Evolutionary conservation across 2,888 invertebrate genomes (phyloP).

Genomic region (Papilio elwesi): DNA sequence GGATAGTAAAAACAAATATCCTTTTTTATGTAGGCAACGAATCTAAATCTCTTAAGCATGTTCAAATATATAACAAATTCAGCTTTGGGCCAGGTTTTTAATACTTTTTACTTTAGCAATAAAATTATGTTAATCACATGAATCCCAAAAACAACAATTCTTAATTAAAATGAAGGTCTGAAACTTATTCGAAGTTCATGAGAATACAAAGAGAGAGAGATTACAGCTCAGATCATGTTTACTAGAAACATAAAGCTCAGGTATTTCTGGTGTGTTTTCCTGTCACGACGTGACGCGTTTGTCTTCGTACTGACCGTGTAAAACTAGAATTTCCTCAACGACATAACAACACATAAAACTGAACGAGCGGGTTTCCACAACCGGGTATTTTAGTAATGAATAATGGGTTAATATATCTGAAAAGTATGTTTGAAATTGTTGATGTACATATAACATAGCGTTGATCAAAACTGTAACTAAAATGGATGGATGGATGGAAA

Average conservation of each 20-base stretch:
- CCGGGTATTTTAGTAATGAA: neutral
- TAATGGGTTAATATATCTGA: neutral
- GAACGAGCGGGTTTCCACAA: neutral
- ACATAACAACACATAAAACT: neutral
- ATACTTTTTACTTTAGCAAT: neutral
- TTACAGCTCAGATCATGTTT: neutral
- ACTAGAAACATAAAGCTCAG: neutral
- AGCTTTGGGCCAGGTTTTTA: too few relatives aligned
- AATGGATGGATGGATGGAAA: too few relatives aligned
- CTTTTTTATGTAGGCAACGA: too few relatives aligned
- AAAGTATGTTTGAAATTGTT: neutral
- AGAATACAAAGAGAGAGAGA: conserved; percentile 12
- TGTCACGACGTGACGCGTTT: neutral
- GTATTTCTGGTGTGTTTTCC: too few relatives aligned
- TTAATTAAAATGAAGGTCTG: neutral
- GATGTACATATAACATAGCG: neutral
- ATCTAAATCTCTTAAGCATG: too few relatives aligned
- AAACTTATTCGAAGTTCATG: neutral
- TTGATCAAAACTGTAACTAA: neutral
- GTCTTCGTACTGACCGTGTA: conserved; percentile 9
- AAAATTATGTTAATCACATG: neutral
- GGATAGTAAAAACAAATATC: too few relatives aligned
- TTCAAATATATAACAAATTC: too few relatives aligned
- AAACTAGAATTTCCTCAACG: conserved; percentile 8
- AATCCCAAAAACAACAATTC: too few relatives aligned